These are phyloP conservation scores for Glossophaga mutica DNA, from an alignment of 2,797 vertebrate genomes.

Conservation along the genomic window DNA sequence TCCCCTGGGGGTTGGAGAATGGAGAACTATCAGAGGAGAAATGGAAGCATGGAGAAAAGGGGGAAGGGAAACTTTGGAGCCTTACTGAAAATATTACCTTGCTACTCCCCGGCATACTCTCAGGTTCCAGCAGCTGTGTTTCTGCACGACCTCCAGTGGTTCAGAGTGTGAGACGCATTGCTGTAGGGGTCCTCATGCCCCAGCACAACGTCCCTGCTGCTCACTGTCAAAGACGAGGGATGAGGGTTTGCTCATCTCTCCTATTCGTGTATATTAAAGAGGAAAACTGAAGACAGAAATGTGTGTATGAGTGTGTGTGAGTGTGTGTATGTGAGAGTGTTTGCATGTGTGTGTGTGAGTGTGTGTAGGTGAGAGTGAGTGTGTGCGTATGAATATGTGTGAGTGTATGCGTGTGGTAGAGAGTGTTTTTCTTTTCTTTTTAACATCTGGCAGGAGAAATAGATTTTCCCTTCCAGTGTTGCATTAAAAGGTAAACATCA, in stretches of 20 bases:
- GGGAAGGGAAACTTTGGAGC: fast-evolving
- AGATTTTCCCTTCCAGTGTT: conserved; percentile 22
- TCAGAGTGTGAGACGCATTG: fast-evolving
- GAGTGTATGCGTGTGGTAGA: not conserved
- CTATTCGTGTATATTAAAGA: not conserved
- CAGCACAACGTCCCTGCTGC: not conserved
- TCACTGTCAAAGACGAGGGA: not conserved
- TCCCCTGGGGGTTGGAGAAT: not conserved
- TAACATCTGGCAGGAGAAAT: conserved; percentile 52
- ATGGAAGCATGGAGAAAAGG: fast-evolving
- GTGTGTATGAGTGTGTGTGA: not conserved
- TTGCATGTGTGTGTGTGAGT: no score
- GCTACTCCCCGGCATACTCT: not conserved
- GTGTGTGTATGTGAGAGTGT: no score
- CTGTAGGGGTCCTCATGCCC: not conserved
- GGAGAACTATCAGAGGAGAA: not conserved
- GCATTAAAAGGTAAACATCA: conserved; percentile 58
- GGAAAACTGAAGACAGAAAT: not conserved
- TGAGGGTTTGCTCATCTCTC: not conserved
- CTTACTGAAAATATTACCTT: not conserved
- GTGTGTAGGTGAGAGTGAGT: not conserved
- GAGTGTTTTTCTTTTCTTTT: not conserved
- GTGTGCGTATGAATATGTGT: not conserved
- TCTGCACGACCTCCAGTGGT: not conserved
- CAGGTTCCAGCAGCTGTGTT: not conserved